phyloP scores from a whole-genome alignment of 2,888 invertebrate species.

The Therioaphis trifolii region DNA sequence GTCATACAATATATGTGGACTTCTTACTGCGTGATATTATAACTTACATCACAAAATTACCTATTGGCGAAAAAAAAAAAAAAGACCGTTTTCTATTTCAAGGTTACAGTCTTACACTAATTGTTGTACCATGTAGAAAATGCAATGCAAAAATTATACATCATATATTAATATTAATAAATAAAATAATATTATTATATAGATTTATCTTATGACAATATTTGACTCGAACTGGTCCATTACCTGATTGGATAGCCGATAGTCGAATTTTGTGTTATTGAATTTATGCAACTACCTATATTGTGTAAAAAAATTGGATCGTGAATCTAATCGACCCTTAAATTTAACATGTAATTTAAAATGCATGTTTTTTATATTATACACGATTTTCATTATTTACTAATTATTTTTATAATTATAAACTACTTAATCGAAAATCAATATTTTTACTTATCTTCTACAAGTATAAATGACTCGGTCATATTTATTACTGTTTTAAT shows the following conservation, averaged over 20 bases:
- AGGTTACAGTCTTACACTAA: conserved; percentile 13
- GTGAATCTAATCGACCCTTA: conserved; percentile 9
- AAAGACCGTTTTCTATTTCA: neutral
- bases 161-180: too few relatives aligned
- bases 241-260: conserved; percentile 2
- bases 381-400: too few relatives aligned
- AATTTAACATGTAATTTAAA: conserved; percentile 24
- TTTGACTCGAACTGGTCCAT: too few relatives aligned
- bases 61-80: neutral
- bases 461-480: too few relatives aligned
- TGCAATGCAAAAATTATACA: neutral
- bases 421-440: too few relatives aligned
- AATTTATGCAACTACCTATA: too few relatives aligned
- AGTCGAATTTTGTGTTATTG: conserved; percentile 1
- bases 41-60: neutral
- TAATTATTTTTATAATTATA: too few relatives aligned
- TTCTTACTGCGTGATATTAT: neutral
- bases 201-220: neutral
- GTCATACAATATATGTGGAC: too few relatives aligned
- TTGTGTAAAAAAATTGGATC: conserved; percentile 19
- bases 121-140: too few relatives aligned
- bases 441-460: too few relatives aligned
- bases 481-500: too few relatives aligned
- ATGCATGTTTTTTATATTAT: too few relatives aligned
- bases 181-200: neutral